Evolutionary conservation across 2,113 vertebrate species (phyloP).

Genomic region (Rhabdornis inornatus): DNA sequence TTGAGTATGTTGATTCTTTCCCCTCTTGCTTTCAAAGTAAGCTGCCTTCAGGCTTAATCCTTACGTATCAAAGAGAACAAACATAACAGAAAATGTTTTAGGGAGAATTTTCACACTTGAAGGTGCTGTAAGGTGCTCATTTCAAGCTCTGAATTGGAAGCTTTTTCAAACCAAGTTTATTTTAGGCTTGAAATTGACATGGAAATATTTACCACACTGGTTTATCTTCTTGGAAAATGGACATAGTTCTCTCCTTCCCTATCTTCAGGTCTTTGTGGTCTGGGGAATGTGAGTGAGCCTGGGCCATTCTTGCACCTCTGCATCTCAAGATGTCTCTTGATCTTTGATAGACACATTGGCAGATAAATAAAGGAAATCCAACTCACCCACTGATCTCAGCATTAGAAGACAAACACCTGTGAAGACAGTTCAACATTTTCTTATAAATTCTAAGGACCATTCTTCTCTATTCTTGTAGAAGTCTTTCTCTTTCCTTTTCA

Average conservation of each 20-base stretch:
- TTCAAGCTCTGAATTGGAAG: neutral
- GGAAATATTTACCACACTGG: neutral
- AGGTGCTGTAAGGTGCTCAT: neutral
- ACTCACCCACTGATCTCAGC: neutral
- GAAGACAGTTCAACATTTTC: neutral
- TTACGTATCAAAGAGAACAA: neutral
- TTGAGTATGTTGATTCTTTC: neutral
- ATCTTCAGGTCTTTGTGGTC: neutral
- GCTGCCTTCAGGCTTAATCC: neutral
- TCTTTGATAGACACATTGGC: neutral
- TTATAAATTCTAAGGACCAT: neutral
- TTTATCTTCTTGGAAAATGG: neutral
- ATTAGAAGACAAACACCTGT: neutral
- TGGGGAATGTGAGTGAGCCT: neutral
- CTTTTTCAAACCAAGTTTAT: neutral
- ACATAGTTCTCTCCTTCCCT: neutral
- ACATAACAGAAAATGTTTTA: neutral
- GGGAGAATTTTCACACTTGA: neutral
- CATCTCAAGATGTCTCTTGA: neutral
- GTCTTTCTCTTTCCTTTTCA: neutral
- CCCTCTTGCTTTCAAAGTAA: neutral
- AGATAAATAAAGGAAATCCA: neutral
- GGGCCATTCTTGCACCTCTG: neutral
- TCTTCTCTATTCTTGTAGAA: neutral
- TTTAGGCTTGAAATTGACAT: neutral